These are phyloP conservation scores for Bembecia ichneumoniformis DNA, from an alignment of 2,888 invertebrate species.

Conservation along the genomic window DNA sequence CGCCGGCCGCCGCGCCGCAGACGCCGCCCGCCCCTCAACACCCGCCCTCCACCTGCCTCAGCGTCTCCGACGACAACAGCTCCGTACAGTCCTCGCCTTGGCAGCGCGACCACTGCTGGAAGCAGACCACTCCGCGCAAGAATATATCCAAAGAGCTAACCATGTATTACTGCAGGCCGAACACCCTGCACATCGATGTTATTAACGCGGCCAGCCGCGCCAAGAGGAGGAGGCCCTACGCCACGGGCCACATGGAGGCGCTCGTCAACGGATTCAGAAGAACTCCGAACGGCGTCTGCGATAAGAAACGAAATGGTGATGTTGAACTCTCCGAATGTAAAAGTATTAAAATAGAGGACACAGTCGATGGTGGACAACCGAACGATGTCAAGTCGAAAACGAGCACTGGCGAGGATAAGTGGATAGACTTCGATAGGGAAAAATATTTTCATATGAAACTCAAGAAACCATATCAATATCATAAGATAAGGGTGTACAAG, in stretches of 20 bases:
- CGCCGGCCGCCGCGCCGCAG: conserved; percentile 81
- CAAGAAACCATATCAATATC: conserved; percentile 68
- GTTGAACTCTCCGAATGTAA: conserved; percentile 26
- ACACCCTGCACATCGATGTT: conserved; percentile 54
- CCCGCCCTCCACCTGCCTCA: conserved; percentile 82
- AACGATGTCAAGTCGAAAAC: conserved; percentile 20
- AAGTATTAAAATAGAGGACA: conserved; percentile 30
- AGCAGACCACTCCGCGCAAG: conserved; percentile 82
- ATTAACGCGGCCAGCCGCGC: conserved; percentile 54
- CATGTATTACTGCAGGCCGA: conserved; percentile 77
- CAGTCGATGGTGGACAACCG: conserved; percentile 30
- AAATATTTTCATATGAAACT: conserved; percentile 66
- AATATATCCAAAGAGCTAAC: conserved; percentile 82
- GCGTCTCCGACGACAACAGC: conserved; percentile 92
- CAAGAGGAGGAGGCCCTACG: conserved; percentile 79
- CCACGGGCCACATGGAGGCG: conserved; percentile 36
- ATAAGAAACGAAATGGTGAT: conserved; percentile 42
- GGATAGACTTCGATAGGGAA: conserved; percentile 52
- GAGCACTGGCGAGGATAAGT: conserved; percentile 34
- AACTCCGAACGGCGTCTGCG: conserved; percentile 26
- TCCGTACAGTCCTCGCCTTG: conserved; percentile 92
- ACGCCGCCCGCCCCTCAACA: conserved; percentile 67
- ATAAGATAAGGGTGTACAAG: conserved; percentile 62
- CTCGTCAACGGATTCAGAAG: conserved; percentile 24
- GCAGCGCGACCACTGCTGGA: conserved; percentile 93